These are phyloP conservation scores for Polydrusus cervinus DNA, from an alignment of 2,888 invertebrate genomes.

Conservation along the genomic window DNA sequence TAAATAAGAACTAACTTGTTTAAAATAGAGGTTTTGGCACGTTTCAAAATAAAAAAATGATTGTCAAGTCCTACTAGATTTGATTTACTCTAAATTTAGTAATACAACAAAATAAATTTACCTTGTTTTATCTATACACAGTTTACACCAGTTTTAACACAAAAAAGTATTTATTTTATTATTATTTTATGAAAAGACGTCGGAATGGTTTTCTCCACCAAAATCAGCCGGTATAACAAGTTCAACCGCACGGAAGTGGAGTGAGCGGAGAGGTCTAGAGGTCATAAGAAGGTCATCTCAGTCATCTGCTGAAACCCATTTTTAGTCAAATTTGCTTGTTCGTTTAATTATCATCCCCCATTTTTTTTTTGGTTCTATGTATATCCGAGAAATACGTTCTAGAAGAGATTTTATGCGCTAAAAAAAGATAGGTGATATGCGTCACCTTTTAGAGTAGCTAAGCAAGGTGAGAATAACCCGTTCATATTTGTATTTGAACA, in stretches of 20 bases:
- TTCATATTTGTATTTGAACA: not conserved
- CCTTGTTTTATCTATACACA: not conserved
- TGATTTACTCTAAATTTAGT: not conserved
- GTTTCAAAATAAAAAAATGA: not conserved
- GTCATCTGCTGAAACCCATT: not conserved
- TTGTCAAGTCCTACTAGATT: no score
- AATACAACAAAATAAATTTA: constrained; percentile 14
- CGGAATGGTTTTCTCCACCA: not conserved
- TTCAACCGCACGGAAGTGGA: constrained; percentile 5
- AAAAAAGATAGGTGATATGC: not conserved
- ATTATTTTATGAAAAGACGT: not conserved
- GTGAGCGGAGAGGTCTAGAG: not conserved
- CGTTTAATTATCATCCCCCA: not conserved
- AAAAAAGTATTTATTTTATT: not conserved
- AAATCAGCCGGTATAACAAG: constrained; percentile 12
- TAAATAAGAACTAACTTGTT: not conserved
- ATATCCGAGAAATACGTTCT: not conserved
- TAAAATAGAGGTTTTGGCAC: not conserved
- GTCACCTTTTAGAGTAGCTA: not conserved
- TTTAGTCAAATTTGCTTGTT: not conserved
- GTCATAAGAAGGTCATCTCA: constrained; percentile 3
- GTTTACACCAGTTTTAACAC: constrained; percentile 9
- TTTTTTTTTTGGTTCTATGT: not conserved
- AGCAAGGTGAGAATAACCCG: not conserved
- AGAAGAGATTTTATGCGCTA: not conserved